Evolutionary conservation across 2,888 invertebrate species (phyloP).

Genomic region (Tanytarsus gracilentus): DNA sequence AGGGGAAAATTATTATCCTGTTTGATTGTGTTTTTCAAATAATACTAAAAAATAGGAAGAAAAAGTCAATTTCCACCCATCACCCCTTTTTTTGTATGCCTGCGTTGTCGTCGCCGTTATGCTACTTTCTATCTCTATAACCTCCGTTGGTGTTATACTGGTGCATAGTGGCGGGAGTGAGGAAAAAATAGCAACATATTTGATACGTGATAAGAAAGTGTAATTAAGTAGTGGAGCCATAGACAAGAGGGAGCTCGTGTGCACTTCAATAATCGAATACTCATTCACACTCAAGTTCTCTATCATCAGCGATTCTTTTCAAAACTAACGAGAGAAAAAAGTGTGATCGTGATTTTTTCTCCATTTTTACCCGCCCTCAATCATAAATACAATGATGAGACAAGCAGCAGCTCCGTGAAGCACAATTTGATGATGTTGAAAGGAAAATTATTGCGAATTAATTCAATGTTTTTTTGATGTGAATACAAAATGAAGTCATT

Average conservation of each 20-base stretch:
- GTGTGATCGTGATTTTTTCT: background rate
- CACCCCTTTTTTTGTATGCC: no score
- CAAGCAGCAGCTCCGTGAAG: background rate
- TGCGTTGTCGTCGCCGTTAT: no score
- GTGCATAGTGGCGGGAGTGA: conserved; percentile 3
- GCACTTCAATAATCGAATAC: conserved; percentile 13
- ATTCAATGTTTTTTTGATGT: background rate
- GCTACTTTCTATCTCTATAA: no score
- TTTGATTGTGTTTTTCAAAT: no score
- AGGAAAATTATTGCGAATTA: background rate
- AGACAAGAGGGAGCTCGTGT: background rate
- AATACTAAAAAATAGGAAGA: no score
- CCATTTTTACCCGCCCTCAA: background rate
- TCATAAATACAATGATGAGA: background rate
- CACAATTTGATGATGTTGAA: background rate
- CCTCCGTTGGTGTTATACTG: no score
- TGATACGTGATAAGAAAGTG: conserved; percentile 25
- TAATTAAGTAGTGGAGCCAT: background rate
- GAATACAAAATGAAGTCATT: background rate
- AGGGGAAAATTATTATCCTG: no score
- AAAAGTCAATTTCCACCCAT: no score
- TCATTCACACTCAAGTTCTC: background rate
- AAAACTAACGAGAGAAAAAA: background rate
- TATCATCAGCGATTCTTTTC: background rate
- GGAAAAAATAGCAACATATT: conserved; percentile 21